Conservation (phyloP, 2,888 invertebrate species). For the Drosophila fungiperda region DNA sequence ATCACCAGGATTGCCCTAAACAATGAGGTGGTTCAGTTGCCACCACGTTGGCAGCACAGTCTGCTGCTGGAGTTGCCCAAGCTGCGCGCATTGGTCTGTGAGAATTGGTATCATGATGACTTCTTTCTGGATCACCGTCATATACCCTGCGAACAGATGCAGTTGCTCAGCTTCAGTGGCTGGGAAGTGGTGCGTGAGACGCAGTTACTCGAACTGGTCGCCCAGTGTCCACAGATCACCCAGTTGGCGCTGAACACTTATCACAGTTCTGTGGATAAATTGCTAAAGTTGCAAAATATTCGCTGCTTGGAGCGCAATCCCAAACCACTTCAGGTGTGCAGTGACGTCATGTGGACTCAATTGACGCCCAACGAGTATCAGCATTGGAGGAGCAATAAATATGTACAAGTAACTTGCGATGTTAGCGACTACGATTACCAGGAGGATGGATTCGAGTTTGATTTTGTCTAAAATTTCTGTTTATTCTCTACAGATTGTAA, state of each 20-base stretch:
- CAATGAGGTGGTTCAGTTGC: slow-evolving; percentile 69
- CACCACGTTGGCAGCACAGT: slow-evolving; percentile 58
- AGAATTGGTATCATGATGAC: slow-evolving; percentile 69
- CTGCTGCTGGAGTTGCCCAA: slow-evolving; percentile 62
- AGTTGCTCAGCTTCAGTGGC: slow-evolving; percentile 69
- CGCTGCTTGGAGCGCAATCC: slow-evolving; percentile 52
- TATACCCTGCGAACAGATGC: slow-evolving; percentile 66
- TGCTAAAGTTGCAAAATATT: slow-evolving; percentile 50
- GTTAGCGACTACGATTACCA: slow-evolving; percentile 63
- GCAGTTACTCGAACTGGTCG: slow-evolving; percentile 59
- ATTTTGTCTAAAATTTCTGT: slow-evolving; percentile 51
- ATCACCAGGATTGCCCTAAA: slow-evolving; percentile 69
- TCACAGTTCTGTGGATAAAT: slow-evolving; percentile 56
- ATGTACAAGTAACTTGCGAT: slow-evolving; percentile 64
- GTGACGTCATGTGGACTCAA: slow-evolving; percentile 61
- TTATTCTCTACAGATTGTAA: slow-evolving; percentile 32
- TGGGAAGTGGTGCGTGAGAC: slow-evolving; percentile 65
- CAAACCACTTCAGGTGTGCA: slow-evolving; percentile 51
- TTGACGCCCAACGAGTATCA: slow-evolving; percentile 41
- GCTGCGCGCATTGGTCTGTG: slow-evolving; percentile 55
- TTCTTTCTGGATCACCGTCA: slow-evolving; percentile 65
- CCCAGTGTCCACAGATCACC: slow-evolving; percentile 53
- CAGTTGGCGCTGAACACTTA: slow-evolving; percentile 58
- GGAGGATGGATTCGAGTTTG: slow-evolving; percentile 73
- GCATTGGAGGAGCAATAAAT: slow-evolving; percentile 42